Base-by-base conservation (phyloP, 1,140 invertebrate genomes). In the Asbolus verrucosus region DNA sequence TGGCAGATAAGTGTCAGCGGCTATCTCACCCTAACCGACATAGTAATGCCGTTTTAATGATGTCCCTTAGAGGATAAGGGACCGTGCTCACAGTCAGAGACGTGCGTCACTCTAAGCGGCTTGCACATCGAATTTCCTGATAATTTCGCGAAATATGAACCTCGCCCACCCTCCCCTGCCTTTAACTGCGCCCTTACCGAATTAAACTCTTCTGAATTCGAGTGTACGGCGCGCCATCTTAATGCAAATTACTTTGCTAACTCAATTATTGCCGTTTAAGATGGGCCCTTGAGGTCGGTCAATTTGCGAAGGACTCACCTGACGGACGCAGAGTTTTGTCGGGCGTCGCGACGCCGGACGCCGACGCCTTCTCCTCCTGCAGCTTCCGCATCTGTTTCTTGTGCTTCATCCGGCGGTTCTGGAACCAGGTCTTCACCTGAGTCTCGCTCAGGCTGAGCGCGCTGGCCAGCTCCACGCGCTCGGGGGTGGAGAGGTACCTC, bases 361-460 rank as follows among this genome's bases (percentile, higher is more conserved):
- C 73, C 24, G 76, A 75, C 24, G 76, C 76, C 65, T 82, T 84
- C 11, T 85, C 85, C n/a, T 87, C 88, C 33, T 83, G 85, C 14
- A 88, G 74, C 78, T 92, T 92, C 65, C 94, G 84, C 77, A 97
- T 85, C 78, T 97, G 92, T 80, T 98, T 98, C 86, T 98, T 98
- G 82, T 98, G 95, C 78, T 98, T 98, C 96, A 98, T 98, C 72
- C 96, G 84, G 9, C 96, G 83, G 82, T 98, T 98, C 84, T 98
- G 96, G 83, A 98, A 98, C 97, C 96, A 98, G 24, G 95, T 98
- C 85, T 98, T 98, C 39, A 98, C 96, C 84, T 99, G 98, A 0
- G 97, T 97, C 85, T 99, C 97, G 0, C 94, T 97, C 1, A 99
- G 85, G 76, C 94, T 94, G 8, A 99, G 84, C 0, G 92, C 91